phyloP scores from a whole-genome alignment of 2,113 vertebrate genomes.

The Tychaedon coryphoeus region DNA sequence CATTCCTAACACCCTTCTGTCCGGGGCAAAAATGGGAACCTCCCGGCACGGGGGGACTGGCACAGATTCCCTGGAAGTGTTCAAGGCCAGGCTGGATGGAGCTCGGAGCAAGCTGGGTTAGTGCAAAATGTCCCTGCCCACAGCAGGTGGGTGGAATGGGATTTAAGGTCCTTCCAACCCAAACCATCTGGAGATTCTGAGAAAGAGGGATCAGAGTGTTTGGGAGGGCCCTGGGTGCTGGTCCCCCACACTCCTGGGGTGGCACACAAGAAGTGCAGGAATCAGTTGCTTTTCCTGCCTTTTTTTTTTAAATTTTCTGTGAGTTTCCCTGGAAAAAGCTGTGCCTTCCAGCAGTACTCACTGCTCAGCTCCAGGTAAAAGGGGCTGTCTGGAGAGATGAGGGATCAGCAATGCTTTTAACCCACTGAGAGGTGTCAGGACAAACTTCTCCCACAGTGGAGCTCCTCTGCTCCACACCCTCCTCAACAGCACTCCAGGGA shows the following conservation, averaged over 20 bases:
- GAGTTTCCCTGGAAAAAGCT: neutral
- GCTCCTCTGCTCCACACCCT: neutral
- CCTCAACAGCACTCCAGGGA: neutral
- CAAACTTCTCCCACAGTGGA: neutral
- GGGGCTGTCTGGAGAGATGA: neutral
- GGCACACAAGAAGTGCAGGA: neutral
- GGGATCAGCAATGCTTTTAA: neutral
- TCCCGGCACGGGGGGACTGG: neutral
- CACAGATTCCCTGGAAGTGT: neutral
- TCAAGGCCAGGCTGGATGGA: neutral
- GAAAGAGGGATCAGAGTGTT: neutral
- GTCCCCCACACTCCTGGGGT: neutral
- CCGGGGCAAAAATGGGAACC: neutral
- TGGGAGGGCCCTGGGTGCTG: neutral
- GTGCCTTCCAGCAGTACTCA: neutral
- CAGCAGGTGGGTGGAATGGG: neutral
- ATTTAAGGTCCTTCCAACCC: neutral
- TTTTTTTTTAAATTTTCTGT: neutral
- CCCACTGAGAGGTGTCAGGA: neutral
- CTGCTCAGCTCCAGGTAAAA: neutral
- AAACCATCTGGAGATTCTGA: neutral
- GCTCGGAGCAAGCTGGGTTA: neutral
- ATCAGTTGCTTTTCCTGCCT: neutral
- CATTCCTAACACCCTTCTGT: conserved; percentile 38
- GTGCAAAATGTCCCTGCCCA: neutral